A percentile compares a stretch with the other conserved stretches of the same genome.
Evolutionary conservation across 2,797 vertebrate genomes (phyloP).

Genomic region (Falco cherrug): DNA sequence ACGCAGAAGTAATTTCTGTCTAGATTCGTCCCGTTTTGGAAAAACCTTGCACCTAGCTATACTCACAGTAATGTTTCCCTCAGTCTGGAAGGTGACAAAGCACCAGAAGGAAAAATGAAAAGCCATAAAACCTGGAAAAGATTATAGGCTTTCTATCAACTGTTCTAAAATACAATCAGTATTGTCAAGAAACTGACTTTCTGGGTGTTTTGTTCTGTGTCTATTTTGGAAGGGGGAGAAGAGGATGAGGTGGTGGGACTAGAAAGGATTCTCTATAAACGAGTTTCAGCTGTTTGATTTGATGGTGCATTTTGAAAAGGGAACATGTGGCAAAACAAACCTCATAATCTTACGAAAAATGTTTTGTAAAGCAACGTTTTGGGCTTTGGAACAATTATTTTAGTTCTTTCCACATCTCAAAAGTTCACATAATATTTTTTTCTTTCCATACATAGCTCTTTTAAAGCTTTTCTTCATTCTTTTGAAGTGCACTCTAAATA

Average conservation of each 20-base stretch:
- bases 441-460: not conserved
- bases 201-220: not conserved
- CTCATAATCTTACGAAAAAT: not conserved
- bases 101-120: not conserved
- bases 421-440: not conserved
- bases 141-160: not conserved
- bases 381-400: not conserved
- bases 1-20: not conserved
- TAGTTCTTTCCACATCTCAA: not conserved
- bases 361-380: not conserved
- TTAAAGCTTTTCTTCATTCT: not conserved
- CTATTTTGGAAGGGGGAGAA: not conserved
- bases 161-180: not conserved
- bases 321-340: not conserved
- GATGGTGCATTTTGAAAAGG: not conserved
- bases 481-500: slow-evolving; percentile 3
- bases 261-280: not conserved
- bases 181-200: not conserved
- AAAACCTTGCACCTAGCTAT: not conserved
- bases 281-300: not conserved
- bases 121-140: not conserved
- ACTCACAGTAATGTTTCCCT: not conserved
- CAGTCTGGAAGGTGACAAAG: not conserved
- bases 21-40: not conserved
- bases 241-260: not conserved